Percentiles rank a stretch among this genome's conserved stretches.
Evolutionary conservation across 1,140 invertebrate genomes (phyloP).

Genomic region (Cheumatopsyche charites): DNA sequence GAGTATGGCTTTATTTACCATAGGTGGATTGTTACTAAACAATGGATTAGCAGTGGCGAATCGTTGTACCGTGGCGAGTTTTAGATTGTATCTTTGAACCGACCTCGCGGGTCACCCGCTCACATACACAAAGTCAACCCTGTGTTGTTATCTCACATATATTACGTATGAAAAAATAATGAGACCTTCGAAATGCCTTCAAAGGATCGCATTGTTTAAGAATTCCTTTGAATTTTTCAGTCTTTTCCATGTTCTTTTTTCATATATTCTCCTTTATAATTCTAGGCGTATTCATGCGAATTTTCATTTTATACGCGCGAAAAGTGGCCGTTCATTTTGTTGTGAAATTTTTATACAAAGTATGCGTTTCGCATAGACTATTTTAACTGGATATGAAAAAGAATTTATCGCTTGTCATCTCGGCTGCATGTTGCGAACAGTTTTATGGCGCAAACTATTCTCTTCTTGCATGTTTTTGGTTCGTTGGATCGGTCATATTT

Average conservation of each 20-base stretch:
- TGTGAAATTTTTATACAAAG: too few species aligned
- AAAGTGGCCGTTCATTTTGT: too few species aligned
- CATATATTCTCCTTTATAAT: too few species aligned
- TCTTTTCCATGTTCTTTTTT: too few species aligned
- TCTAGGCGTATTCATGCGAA: too few species aligned
- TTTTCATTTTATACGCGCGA: too few species aligned
- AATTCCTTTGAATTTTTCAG: too few species aligned
- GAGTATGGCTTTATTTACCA: conserved; percentile 10
- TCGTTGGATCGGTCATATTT: conserved; percentile 3
- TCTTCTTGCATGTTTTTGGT: background rate
- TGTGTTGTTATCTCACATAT: conserved; percentile 20
- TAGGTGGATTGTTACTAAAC: conserved; percentile 10
- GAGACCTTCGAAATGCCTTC: background rate
- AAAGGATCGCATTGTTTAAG: too few species aligned
- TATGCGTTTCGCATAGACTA: background rate
- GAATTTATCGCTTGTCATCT: conserved; percentile 13
- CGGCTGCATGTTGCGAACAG: background rate
- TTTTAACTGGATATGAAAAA: background rate
- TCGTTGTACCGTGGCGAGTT: conserved; percentile 8
- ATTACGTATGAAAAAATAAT: conserved; percentile 4
- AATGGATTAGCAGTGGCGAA: conserved; percentile 6
- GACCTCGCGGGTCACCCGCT: conserved; percentile 18
- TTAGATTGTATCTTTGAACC: conserved; percentile 12
- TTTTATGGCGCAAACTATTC: background rate
- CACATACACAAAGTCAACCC: conserved; percentile 4